These are phyloP conservation scores for Pterophyllum scalare DNA, from an alignment of 2,113 vertebrate genomes.

Conservation along the genomic window DNA sequence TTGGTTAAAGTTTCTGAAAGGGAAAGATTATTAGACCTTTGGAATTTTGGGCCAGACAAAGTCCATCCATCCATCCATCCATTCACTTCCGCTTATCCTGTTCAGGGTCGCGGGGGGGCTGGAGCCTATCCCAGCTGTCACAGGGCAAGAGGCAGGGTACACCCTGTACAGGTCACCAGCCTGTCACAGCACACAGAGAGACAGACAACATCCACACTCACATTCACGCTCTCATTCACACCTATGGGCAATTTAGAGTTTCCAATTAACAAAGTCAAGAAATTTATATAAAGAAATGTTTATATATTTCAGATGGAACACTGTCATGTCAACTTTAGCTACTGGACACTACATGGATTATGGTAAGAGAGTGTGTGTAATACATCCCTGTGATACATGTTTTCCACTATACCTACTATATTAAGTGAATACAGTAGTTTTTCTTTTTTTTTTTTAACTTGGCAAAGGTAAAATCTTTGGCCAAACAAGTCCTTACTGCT, in stretches of 20 bases:
- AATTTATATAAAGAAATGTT: neutral
- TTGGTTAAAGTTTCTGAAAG: neutral
- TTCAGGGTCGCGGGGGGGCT: no score
- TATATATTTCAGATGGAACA: constrained; percentile 72
- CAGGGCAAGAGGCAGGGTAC: no score
- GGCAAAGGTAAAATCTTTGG: neutral
- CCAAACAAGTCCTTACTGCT: neutral
- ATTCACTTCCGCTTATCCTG: no score
- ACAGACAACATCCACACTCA: no score
- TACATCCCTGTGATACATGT: neutral
- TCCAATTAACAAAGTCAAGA: no score
- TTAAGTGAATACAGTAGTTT: neutral
- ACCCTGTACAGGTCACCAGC: no score
- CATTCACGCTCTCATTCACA: no score
- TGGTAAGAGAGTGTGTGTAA: constrained; percentile 68
- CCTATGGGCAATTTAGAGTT: no score
- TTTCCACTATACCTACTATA: neutral
- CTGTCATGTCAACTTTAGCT: constrained; percentile 72
- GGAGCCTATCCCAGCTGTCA: no score
- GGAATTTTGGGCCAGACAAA: no score
- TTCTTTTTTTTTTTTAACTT: neutral
- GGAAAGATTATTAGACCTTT: neutral
- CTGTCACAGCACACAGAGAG: no score
- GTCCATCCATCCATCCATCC: no score
- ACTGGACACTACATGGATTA: constrained; percentile 83